Conservation (phyloP, 2,888 invertebrate genomes). For the Stenurella melanura region DNA sequence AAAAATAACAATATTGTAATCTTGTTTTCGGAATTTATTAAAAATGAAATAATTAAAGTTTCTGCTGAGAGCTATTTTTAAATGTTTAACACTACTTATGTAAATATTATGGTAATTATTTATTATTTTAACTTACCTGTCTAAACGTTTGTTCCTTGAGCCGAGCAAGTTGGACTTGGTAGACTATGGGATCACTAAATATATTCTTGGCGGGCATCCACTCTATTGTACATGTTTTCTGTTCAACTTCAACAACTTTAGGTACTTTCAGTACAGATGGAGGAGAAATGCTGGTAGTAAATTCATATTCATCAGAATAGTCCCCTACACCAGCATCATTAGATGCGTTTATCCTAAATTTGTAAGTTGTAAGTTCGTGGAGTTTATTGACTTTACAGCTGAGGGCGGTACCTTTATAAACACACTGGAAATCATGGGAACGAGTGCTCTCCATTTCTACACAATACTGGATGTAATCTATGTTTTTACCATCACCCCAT, state of each 20-base stretch:
- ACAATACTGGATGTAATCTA: constrained; percentile 85
- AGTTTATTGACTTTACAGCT: constrained; percentile 89
- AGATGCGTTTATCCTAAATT: constrained; percentile 87
- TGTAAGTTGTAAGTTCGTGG: constrained; percentile 87
- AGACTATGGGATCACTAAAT: constrained; percentile 81
- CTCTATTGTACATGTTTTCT: constrained; percentile 78
- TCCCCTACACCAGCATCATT: constrained; percentile 91
- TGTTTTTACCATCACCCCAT: constrained; percentile 86
- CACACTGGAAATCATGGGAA: constrained; percentile 80
- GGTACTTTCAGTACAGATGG: constrained; percentile 88
- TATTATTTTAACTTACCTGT: constrained; percentile 74
- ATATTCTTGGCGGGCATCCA: constrained; percentile 79
- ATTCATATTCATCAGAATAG: constrained; percentile 82
- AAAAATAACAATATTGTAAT: too few species aligned
- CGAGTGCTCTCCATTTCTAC: constrained; percentile 87
- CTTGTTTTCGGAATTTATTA: too few species aligned
- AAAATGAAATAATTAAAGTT: too few species aligned
- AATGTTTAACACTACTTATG: too few species aligned
- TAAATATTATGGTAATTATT: too few species aligned
- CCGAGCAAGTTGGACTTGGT: constrained; percentile 83
- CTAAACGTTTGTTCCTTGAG: constrained; percentile 79
- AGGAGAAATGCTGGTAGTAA: constrained; percentile 85
- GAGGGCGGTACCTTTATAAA: constrained; percentile 85
- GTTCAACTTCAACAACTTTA: constrained; percentile 76
- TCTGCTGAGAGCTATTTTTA: too few species aligned